Percentiles rank a stretch among this genome's conserved stretches.
These are phyloP conservation scores for Thymallus thymallus DNA, from an alignment of 2,113 vertebrate genomes.

Conservation along the genomic window DNA sequence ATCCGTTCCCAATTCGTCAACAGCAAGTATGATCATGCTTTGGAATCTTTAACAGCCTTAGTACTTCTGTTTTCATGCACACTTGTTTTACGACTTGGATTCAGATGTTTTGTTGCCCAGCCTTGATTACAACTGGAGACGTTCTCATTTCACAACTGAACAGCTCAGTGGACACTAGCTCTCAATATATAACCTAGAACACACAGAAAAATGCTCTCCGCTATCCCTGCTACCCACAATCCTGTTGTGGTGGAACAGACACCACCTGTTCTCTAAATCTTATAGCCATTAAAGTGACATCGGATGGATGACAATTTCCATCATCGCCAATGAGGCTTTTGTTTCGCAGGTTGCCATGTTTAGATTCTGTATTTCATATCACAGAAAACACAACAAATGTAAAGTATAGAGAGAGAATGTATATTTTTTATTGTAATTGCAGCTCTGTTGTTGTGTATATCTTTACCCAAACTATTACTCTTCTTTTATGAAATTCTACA, in stretches of 20 bases:
- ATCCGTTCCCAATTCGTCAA: slow-evolving; percentile 31
- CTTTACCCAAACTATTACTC: too few species aligned
- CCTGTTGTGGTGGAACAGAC: background rate
- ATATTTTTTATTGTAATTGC: too few species aligned
- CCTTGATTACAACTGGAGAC: slow-evolving; percentile 48
- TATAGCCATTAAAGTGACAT: slow-evolving; percentile 1
- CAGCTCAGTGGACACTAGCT: slow-evolving; percentile 32
- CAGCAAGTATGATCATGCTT: slow-evolving; percentile 19
- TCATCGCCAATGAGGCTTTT: background rate
- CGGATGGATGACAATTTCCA: background rate
- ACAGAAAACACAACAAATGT: too few species aligned
- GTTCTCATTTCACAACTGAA: slow-evolving; percentile 54
- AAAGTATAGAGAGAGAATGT: too few species aligned
- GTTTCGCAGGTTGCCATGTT: background rate
- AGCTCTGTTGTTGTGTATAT: too few species aligned
- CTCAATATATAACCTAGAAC: background rate
- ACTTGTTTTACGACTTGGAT: slow-evolving; percentile 24
- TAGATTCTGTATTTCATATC: too few species aligned
- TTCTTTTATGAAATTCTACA: too few species aligned
- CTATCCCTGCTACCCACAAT: background rate
- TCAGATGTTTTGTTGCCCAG: slow-evolving; percentile 45
- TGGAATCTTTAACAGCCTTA: background rate
- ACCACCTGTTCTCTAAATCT: slow-evolving; percentile 35
- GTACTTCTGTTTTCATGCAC: slow-evolving; percentile 25
- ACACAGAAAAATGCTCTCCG: background rate